A percentile compares a stretch with the other conserved stretches of the same genome.
Conservation (phyloP, 64 coral and sea anemone species). For the Pachyseris speciosa region DNA sequence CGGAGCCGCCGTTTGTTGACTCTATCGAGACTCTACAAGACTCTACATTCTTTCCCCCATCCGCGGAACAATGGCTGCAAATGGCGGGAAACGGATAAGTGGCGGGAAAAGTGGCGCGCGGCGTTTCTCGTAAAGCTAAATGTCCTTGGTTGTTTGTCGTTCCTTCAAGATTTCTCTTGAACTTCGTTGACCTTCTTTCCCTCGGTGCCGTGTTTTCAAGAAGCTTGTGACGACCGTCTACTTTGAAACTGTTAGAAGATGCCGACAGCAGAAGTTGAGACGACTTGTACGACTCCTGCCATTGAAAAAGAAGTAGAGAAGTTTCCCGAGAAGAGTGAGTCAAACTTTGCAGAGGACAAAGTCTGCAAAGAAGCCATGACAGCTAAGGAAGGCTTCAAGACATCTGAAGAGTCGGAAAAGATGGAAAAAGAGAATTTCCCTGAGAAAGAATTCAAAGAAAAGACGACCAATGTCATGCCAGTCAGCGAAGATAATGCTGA, state of each 20-base stretch:
- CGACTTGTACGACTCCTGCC: neutral
- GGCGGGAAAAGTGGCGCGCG: slow-evolving; percentile 7
- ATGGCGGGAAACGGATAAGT: neutral
- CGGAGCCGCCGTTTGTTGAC: too few species aligned
- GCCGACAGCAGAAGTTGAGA: slow-evolving; percentile 29
- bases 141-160: neutral
- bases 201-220: neutral
- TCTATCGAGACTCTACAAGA: too few species aligned
- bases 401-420: neutral
- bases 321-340: neutral
- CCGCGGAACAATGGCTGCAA: too few species aligned
- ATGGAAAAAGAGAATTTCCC: slow-evolving; percentile 16
- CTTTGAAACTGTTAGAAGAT: neutral
- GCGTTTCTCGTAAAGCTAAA: neutral
- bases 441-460: neutral
- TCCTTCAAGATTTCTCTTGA: too few species aligned
- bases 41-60: too few species aligned
- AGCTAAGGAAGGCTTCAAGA: neutral
- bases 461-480: neutral
- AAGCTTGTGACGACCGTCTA: neutral
- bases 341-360: slow-evolving; percentile 6
- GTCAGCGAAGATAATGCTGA: neutral
- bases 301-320: slow-evolving; percentile 27
- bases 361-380: neutral
- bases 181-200: neutral